Evolutionary conservation across 2,113 vertebrate genomes (phyloP).

Genomic region (Hipposideros armiger): DNA sequence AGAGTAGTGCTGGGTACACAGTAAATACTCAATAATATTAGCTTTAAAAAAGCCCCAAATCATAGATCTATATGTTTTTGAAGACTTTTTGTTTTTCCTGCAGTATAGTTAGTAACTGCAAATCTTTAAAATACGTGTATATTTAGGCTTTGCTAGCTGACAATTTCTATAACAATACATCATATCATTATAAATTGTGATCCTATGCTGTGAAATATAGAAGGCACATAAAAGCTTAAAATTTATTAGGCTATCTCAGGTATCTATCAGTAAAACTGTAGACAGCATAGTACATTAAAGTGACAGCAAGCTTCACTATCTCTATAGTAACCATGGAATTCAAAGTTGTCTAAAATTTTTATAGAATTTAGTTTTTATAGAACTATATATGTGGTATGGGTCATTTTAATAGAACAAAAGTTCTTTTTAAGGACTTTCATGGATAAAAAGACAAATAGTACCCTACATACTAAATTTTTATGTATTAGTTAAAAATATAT

Average conservation of each 20-base stretch:
- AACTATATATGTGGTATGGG: background rate
- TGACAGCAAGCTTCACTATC: constrained; percentile 57
- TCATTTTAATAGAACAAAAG: constrained; percentile 49
- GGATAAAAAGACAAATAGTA: constrained; percentile 21
- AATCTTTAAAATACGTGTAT: constrained; percentile 38
- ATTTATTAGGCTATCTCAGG: constrained; percentile 55
- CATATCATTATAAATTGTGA: constrained; percentile 19
- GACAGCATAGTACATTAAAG: constrained; percentile 69
- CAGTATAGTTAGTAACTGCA: constrained; percentile 24
- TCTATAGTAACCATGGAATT: constrained; percentile 62
- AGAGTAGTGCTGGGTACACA: background rate
- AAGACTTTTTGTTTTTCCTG: constrained; percentile 52
- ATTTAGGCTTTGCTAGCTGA: constrained; percentile 51
- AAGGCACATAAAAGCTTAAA: constrained; percentile 37
- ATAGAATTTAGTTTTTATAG: constrained; percentile 1
- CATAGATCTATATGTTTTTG: constrained; percentile 9
- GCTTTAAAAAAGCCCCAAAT: constrained; percentile 31
- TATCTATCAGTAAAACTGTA: constrained; percentile 54
- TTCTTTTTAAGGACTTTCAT: background rate
- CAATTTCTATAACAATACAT: constrained; percentile 50
- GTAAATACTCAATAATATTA: constrained; percentile 23
- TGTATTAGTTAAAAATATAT: background rate
- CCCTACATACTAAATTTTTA: background rate
- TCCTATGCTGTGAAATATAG: constrained; percentile 43
- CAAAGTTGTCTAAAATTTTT: constrained; percentile 44